phyloP scores from a whole-genome alignment of 2,113 vertebrate genomes.

The Tursiops truncatus region DNA sequence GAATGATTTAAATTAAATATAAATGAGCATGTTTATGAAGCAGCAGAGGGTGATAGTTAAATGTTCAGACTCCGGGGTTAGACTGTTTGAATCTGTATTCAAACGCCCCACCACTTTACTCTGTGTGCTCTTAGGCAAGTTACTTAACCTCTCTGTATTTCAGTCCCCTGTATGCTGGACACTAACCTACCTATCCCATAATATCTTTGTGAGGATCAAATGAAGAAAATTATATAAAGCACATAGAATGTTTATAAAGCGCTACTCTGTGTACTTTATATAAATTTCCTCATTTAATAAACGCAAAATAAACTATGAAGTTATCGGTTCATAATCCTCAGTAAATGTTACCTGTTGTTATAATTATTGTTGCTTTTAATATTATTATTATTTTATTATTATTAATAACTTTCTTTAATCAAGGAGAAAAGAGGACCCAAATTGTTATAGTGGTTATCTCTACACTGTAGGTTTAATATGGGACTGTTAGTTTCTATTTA shows the following conservation, averaged over 20 bases:
- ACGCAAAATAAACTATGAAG: neutral
- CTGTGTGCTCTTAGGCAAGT: neutral
- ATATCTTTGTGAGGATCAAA: neutral
- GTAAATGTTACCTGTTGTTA: neutral
- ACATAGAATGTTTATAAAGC: neutral
- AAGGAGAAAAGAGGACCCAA: neutral
- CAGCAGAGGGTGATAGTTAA: neutral
- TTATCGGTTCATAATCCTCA: neutral
- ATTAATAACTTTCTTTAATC: neutral
- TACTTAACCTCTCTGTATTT: neutral
- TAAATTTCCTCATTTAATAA: neutral
- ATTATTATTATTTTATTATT: neutral
- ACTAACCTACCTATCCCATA: neutral
- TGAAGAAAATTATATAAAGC: neutral
- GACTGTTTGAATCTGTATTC: neutral
- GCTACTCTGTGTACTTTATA: neutral
- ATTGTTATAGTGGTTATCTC: neutral
- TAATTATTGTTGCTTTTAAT: neutral
- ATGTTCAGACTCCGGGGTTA: neutral
- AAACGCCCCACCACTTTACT: neutral
- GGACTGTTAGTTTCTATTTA: neutral
- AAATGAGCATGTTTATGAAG: neutral
- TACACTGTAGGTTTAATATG: neutral
- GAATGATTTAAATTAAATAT: constrained; percentile 20
- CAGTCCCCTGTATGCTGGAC: neutral